These are phyloP conservation scores for Drosophila mayri DNA, from an alignment of 1,140 invertebrate species.

Conservation along the genomic window DNA sequence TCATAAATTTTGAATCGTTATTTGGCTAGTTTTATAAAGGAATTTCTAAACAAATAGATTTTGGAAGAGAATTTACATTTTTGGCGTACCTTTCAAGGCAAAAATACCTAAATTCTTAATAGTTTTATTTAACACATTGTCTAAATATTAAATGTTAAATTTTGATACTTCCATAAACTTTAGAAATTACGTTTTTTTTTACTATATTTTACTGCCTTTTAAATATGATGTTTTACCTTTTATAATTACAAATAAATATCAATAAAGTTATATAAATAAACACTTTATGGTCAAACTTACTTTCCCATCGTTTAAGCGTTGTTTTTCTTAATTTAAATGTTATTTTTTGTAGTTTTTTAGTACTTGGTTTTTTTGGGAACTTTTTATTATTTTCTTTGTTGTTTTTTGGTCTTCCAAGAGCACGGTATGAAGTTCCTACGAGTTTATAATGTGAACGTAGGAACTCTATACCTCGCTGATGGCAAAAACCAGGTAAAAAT, in stretches of 20 bases:
- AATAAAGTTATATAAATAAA: background rate
- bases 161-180: background rate
- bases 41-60: background rate
- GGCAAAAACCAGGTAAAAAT: conserved; percentile 84
- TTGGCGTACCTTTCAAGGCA: background rate
- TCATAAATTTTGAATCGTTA: background rate
- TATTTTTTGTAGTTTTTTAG: conserved; percentile 12
- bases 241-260: background rate
- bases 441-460: conserved; percentile 84
- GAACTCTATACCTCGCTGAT: conserved; percentile 85
- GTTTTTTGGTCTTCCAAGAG: conserved; percentile 84
- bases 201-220: background rate
- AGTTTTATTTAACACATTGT: background rate
- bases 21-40: background rate
- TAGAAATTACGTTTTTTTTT: background rate
- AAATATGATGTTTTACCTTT: background rate
- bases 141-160: background rate
- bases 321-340: background rate
- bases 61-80: background rate
- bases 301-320: conserved; percentile 17
- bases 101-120: too few species aligned
- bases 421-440: conserved; percentile 85
- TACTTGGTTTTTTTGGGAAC: conserved; percentile 28
- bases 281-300: conserved; percentile 13
- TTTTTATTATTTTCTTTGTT: conserved; percentile 50